phyloP scores from a whole-genome alignment of 2,888 invertebrate species.

The Chloroclysta siterata region DNA sequence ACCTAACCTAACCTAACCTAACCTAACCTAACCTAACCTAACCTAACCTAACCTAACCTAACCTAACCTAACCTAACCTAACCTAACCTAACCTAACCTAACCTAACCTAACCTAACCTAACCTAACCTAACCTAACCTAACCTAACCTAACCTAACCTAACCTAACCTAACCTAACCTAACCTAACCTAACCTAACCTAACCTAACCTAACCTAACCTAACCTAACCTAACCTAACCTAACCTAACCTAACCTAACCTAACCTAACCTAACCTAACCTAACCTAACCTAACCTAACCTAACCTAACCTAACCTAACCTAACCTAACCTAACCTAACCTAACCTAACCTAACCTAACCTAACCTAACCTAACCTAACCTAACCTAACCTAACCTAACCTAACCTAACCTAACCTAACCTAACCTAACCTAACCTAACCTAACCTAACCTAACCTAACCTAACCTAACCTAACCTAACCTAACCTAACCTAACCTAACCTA shows the following conservation, averaged over 20 bases:
- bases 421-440: conserved; percentile 20
- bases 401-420: conserved; percentile 29
- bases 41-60: conserved; percentile 36
- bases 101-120: conserved; percentile 25
- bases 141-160: conserved; percentile 36
- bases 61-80: conserved; percentile 28
- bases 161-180: conserved; percentile 32
- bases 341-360: conserved; percentile 34
- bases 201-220: conserved; percentile 39
- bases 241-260: conserved; percentile 35
- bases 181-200: conserved; percentile 30
- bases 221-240: conserved; percentile 38
- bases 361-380: conserved; percentile 35
- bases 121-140: conserved; percentile 31
- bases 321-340: conserved; percentile 34
- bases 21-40: conserved; percentile 37
- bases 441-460: conserved; percentile 23
- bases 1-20: conserved; percentile 29
- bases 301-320: conserved; percentile 32
- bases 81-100: conserved; percentile 24
- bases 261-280: conserved; percentile 38
- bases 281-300: conserved; percentile 37
- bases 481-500: conserved; percentile 28
- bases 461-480: conserved; percentile 29
- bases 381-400: conserved; percentile 28